Base-by-base conservation (phyloP, 2,797 vertebrate species). In the Prionace glauca region DNA sequence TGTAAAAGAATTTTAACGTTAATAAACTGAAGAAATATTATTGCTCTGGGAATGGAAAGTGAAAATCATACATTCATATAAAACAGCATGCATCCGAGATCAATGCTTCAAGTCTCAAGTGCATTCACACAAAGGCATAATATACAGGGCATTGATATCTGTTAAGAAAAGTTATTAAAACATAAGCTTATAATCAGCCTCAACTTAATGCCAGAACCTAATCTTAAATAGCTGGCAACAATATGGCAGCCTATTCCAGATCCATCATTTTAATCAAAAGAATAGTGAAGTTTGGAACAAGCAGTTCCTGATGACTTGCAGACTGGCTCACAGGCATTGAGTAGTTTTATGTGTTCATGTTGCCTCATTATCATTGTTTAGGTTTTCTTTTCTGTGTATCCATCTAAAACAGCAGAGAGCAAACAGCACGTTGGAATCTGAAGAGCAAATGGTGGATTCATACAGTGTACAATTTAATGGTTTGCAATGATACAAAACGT, bases 191-290 rank as follows among this genome's bases (percentile, higher is more conserved):
- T 84, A 84, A 84, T 41, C 81, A 84, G 81, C 2, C 20, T 24
- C 41, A 84, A 45, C 81, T 84, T 84, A 84, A 84, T 84, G 81
- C 81, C 81, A 84, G 81, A 22, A 45, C 36, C 45, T 84, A 84
- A 84, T 84, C 81, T 84, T 84, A 84, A 84, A 84, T 88, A 88
- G 26, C 41, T 88, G 86, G 86, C 86, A 88, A 60, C 18, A 88
- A 88, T 29, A 88, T 29, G 50, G 22, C 45, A 88, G 29, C 45
- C 12, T 60, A 26, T 50, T 88, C 86, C 50, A 88, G 86, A 88
- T 60, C 60, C 50, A 88, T 88, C 24, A 60, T 45, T 84, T 36
- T 14, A 88, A 56, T 88, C 86, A 88, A 60, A 20, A 60, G 86
- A 60, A 56, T 29, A 56, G 86, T 60, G 86, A 20, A 29, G 86